Evolutionary conservation across 2,797 vertebrate species (phyloP).

Genomic region (Siniperca undulata): DNA sequence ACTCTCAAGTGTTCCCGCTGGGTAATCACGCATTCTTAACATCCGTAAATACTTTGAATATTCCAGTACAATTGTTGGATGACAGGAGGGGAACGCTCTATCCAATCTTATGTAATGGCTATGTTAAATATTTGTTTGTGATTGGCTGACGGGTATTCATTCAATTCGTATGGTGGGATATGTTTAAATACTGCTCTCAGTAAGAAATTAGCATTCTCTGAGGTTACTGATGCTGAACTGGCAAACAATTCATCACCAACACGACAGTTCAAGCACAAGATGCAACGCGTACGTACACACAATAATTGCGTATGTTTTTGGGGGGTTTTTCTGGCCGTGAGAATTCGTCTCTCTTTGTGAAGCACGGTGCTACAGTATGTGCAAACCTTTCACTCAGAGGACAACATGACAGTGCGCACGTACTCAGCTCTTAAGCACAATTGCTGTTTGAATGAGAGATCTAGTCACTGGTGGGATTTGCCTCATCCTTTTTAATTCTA

Average conservation of each 20-base stretch:
- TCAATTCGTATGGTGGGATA: slow-evolving; percentile 3
- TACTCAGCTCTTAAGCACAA: slow-evolving; percentile 59
- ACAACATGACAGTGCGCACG: slow-evolving; percentile 46
- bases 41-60: slow-evolving; percentile 73
- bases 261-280: slow-evolving; percentile 35
- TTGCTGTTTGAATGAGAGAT: slow-evolving; percentile 63
- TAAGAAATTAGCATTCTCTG: slow-evolving; percentile 18
- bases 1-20: slow-evolving; percentile 72
- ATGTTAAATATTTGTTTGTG: slow-evolving; percentile 43
- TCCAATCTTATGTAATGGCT: slow-evolving; percentile 24
- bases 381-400: slow-evolving; percentile 38
- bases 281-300: neutral
- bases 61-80: slow-evolving; percentile 42
- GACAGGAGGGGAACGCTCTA: slow-evolving; percentile 19
- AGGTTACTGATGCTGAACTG: slow-evolving; percentile 10
- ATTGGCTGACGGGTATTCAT: slow-evolving; percentile 45
- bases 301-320: neutral
- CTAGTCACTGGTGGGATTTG: slow-evolving; percentile 64
- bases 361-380: neutral
- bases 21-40: slow-evolving; percentile 80
- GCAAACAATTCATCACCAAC: slow-evolving; percentile 45
- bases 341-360: slow-evolving; percentile 34
- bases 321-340: neutral
- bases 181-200: slow-evolving; percentile 28
- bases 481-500: slow-evolving; percentile 71